phyloP scores from a whole-genome alignment of 1,140 invertebrate genomes.

The Stratiolaelaps scimitus region DNA sequence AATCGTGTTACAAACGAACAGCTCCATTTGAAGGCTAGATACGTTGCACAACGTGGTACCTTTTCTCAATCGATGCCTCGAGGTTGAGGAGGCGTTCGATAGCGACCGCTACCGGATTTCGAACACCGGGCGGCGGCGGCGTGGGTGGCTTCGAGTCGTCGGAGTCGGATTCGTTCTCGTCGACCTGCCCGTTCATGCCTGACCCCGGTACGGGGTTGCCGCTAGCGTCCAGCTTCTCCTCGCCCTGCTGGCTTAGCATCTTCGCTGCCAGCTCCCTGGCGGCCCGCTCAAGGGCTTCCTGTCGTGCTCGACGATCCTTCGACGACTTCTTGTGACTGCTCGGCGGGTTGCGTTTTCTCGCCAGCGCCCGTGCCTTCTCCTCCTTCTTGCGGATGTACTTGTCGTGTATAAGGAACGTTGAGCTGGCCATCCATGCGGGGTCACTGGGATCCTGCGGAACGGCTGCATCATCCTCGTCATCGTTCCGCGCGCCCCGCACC shows the following conservation, averaged over 20 bases:
- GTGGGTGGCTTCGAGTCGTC: constrained; percentile 33
- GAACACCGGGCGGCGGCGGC: constrained; percentile 32
- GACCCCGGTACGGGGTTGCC: neutral
- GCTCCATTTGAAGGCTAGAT: no score
- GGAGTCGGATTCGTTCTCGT: constrained; percentile 31
- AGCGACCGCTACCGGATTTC: constrained; percentile 55
- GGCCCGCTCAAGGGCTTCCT: neutral
- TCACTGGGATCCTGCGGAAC: constrained; percentile 32
- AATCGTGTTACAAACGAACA: no score
- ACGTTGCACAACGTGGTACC: no score
- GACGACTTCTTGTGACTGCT: constrained; percentile 7
- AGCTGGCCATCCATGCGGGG: constrained; percentile 26
- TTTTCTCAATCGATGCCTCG: constrained; percentile 74
- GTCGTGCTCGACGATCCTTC: constrained; percentile 3
- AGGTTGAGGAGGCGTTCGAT: constrained; percentile 63
- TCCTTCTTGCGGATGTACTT: constrained; percentile 17
- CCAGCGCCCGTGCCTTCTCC: neutral
- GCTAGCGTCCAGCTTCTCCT: constrained; percentile 39
- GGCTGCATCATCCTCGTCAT: constrained; percentile 21
- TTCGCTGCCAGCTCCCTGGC: neutral
- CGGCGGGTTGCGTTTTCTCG: neutral
- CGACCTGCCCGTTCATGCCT: constrained; percentile 26
- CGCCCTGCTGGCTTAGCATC: constrained; percentile 37
- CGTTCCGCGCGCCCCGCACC: constrained; percentile 17
- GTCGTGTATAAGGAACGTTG: constrained; percentile 17